phyloP scores from a whole-genome alignment of 2,888 invertebrate species.

The Phaedon cochleariae region DNA sequence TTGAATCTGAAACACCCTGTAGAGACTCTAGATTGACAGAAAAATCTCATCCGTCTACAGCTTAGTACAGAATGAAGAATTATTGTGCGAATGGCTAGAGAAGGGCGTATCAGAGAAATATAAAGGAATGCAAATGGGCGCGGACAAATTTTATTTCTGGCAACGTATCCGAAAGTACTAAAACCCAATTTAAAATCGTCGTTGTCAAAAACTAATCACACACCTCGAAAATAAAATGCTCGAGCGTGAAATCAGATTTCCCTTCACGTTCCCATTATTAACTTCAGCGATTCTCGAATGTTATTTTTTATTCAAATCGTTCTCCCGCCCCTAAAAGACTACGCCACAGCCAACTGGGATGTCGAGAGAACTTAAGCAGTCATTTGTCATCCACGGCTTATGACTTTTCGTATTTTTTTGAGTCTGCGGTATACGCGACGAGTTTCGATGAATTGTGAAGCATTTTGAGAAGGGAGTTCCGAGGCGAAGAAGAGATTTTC shows the following conservation, averaged over 20 bases:
- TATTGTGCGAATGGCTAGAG: background rate
- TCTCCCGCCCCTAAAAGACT: slow-evolving; percentile 39
- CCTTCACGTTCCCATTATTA: slow-evolving; percentile 64
- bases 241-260: slow-evolving; percentile 61
- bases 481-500: background rate
- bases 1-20: too few relatives aligned
- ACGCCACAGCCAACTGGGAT: slow-evolving; percentile 45
- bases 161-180: slow-evolving; percentile 56
- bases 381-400: slow-evolving; percentile 61
- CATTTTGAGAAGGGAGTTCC: slow-evolving; percentile 27
- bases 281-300: slow-evolving; percentile 62
- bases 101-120: too few relatives aligned
- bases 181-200: slow-evolving; percentile 62
- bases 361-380: slow-evolving; percentile 54
- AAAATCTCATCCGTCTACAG: too few relatives aligned
- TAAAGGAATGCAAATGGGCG: slow-evolving; percentile 41
- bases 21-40: too few relatives aligned
- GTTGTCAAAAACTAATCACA: slow-evolving; percentile 59
- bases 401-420: slow-evolving; percentile 53
- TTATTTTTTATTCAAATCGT: slow-evolving; percentile 64
- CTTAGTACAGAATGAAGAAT: too few relatives aligned
- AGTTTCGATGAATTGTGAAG: slow-evolving; percentile 46
- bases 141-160: slow-evolving; percentile 56
- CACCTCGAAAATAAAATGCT: slow-evolving; percentile 61
- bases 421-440: slow-evolving; percentile 44